Conservation (phyloP, 2,888 invertebrate species). For the Xylota sylvarum region DNA sequence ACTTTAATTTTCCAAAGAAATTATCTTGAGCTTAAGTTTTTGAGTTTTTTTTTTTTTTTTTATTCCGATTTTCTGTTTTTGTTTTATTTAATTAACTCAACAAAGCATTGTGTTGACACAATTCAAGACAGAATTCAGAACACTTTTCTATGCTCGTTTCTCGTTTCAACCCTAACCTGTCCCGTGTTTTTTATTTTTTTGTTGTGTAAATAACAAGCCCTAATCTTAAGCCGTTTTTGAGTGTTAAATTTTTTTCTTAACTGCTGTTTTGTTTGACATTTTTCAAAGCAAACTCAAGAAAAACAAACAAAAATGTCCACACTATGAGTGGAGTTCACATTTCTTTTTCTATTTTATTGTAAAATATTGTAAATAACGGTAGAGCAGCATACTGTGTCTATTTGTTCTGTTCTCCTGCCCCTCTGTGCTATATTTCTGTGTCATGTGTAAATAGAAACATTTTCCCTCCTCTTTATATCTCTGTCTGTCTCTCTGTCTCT, state of each 20-base stretch:
- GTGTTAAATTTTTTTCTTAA: conserved; percentile 44
- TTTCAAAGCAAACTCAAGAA: conserved; percentile 27
- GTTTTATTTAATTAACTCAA: conserved; percentile 59
- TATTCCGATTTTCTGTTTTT: conserved; percentile 5
- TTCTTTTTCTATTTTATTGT: conserved; percentile 36
- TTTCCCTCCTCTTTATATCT: conserved; percentile 22
- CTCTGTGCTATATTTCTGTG: conserved; percentile 32
- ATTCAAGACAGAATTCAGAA: conserved; percentile 49
- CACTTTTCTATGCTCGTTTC: conserved; percentile 70
- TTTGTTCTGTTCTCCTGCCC: conserved; percentile 22
- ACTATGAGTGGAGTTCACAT: conserved; percentile 66
- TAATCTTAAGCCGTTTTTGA: conserved; percentile 57
- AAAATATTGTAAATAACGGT: conserved; percentile 64
- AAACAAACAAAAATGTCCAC: conserved; percentile 53
- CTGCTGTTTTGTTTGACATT: conserved; percentile 51
- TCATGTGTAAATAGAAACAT: conserved; percentile 67
- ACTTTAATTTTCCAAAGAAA: conserved; percentile 53
- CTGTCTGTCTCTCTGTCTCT: conserved; percentile 2
- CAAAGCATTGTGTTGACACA: conserved; percentile 60
- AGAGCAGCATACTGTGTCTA: conserved; percentile 50
- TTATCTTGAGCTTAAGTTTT: conserved; percentile 56
- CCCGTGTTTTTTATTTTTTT: conserved; percentile 24
- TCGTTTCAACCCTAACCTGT: conserved; percentile 35
- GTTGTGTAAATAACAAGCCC: conserved; percentile 62
- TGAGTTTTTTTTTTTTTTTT: conserved; percentile 45